Evolutionary conservation across 2,113 vertebrate species (phyloP), one percentile per base, ranked within the genome.

Genomic region (Otis tarda): DNA sequence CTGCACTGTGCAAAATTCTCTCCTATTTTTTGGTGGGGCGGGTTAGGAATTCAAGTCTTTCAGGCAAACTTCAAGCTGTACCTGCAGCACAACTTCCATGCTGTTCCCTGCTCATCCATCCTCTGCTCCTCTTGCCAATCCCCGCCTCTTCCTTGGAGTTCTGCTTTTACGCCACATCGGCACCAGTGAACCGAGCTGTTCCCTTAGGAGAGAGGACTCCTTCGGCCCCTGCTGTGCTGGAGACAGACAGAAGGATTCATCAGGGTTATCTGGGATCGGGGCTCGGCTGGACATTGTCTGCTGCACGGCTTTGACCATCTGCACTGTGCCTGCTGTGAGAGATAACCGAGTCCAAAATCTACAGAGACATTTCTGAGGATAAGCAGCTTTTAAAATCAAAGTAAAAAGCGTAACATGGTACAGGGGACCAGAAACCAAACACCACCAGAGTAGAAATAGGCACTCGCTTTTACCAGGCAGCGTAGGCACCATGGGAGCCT

Each of bases 1-100:
- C 37, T 37, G 43, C 33, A 64, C 23, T 12, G 17, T 24, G 43
- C 50, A 79, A 43, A 74, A 59, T 31, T 15, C 30, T 7, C 37
- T 47, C 28, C 10, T 27, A 0, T 21, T 70, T 52, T 37, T 4
- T 25, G 19, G 3, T 16, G 17, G 14, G 35, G 8, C 3, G 15
- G 17, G 45, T 31, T 55, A 14, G 13, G 37, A 73, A 50, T 27
- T 52, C 35, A 9, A 23, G 35, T 19, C n/a, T 68, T 50, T 33
- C 41, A 19, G n/a, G 45, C 22, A 80, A 64, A 47, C 25, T 23
- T 65, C 45, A 27, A 59, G 35, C 27, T 30, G 27, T 15, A 33
- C 25, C 35, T n/a, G 53, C 28, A 24, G 5, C 47, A 63, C 69
- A 63, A 61, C 13, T 21, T 39, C 37, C 18, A 4, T 1, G 7